Evolutionary conservation across 2,113 vertebrate genomes (phyloP).

Genomic region (Burhinus oedicnemus): DNA sequence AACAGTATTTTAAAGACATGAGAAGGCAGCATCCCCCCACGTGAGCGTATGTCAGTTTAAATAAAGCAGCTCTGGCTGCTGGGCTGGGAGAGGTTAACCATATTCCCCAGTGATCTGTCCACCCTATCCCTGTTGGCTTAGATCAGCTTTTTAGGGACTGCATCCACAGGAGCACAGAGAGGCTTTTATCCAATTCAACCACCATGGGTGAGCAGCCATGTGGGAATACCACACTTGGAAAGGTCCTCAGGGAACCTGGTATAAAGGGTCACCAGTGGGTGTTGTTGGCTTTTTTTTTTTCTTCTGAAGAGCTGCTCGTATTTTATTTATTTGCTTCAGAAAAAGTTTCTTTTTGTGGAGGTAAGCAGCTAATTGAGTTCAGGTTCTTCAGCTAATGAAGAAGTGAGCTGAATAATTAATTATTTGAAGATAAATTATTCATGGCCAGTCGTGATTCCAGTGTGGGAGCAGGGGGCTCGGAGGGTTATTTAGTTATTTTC

Average conservation of each 20-base stretch:
- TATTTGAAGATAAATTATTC: slow-evolving; percentile 58
- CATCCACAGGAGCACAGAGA: fast-evolving
- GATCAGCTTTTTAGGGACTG: not conserved
- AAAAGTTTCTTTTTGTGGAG: not conserved
- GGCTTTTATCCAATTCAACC: not conserved
- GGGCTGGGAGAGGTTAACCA: not conserved
- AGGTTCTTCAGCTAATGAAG: slow-evolving; percentile 63
- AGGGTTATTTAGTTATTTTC: not conserved
- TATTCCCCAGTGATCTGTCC: not conserved
- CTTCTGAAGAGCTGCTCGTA: not conserved
- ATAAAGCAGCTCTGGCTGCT: not conserved
- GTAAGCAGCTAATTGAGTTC: slow-evolving; percentile 45
- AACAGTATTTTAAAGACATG: not conserved
- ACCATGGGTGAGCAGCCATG: fast-evolving
- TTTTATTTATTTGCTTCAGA: slow-evolving; percentile 9
- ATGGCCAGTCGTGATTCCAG: slow-evolving; percentile 19
- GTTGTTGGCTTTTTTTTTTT: not conserved
- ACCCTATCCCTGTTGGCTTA: not conserved
- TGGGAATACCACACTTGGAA: fast-evolving
- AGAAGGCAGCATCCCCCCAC: not conserved
- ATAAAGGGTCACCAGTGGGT: not conserved
- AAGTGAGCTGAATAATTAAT: slow-evolving; percentile 69
- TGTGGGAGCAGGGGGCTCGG: not conserved
- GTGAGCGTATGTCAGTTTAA: fast-evolving
- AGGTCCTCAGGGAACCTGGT: not conserved